Conservation (phyloP, 1,140 invertebrate species). For the Nasonia giraulti region DNA sequence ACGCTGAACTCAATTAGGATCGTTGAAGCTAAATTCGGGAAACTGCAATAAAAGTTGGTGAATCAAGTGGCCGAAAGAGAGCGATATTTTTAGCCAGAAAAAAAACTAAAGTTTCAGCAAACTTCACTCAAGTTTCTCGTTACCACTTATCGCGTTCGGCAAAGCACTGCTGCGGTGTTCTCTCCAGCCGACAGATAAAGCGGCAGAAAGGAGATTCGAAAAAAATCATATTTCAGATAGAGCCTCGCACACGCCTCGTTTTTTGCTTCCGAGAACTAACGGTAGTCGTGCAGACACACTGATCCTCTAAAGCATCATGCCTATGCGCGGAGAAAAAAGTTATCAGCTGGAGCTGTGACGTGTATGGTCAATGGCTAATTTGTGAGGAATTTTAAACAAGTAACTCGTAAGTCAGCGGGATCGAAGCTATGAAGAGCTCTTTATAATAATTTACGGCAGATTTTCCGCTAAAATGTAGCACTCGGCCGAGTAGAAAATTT, state of each 20-base stretch:
- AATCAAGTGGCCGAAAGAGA: neutral
- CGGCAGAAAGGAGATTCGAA: neutral
- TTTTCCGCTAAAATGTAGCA: no score
- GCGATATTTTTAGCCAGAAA: neutral
- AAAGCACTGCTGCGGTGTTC: neutral
- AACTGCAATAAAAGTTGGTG: neutral
- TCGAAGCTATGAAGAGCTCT: no score
- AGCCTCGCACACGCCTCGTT: neutral
- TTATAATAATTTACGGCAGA: no score
- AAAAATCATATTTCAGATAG: constrained; percentile 11
- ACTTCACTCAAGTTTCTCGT: neutral
- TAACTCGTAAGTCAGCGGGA: neutral
- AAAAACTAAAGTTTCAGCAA: neutral
- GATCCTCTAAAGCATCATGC: neutral
- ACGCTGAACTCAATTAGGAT: neutral
- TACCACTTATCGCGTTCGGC: neutral
- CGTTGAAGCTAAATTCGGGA: neutral
- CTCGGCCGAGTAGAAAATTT: no score
- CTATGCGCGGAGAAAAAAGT: neutral
- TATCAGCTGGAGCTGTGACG: neutral
- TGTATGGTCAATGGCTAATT: neutral
- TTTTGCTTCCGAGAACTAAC: constrained; percentile 32
- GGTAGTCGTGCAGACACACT: constrained; percentile 22
- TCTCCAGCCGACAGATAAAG: neutral
- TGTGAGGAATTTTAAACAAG: neutral